These are phyloP conservation scores for Andrena dorsata DNA, from an alignment of 2,888 invertebrate genomes.

Conservation along the genomic window DNA sequence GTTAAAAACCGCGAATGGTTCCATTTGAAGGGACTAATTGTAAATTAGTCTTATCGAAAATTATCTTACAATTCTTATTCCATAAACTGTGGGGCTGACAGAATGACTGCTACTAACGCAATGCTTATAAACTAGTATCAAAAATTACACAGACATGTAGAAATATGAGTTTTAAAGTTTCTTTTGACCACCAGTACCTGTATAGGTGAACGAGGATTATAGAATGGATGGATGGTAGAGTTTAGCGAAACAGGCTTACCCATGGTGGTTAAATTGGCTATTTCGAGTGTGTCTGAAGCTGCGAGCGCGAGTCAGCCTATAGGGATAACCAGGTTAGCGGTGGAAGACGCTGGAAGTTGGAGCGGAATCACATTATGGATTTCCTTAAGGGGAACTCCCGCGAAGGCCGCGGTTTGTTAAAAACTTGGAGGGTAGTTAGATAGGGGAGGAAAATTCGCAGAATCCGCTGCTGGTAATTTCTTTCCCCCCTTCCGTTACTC, in stretches of 20 bases:
- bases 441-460: constrained; percentile 7
- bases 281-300: not conserved
- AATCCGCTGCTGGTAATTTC: constrained; percentile 41
- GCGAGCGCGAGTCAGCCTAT: not conserved
- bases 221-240: too few relatives aligned
- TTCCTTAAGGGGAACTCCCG: not conserved
- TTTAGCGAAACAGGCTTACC: not conserved
- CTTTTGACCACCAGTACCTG: too few relatives aligned
- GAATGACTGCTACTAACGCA: too few relatives aligned
- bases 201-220: too few relatives aligned
- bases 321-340: not conserved
- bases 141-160: too few relatives aligned
- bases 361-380: constrained; percentile 15
- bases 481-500: constrained; percentile 2
- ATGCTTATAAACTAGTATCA: too few relatives aligned
- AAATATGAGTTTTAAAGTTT: too few relatives aligned
- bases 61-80: too few relatives aligned
- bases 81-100: too few relatives aligned
- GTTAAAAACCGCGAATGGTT: too few relatives aligned
- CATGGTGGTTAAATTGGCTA: not conserved
- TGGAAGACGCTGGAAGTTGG: constrained; percentile 3
- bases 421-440: constrained; percentile 25
- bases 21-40: too few relatives aligned
- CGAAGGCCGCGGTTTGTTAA: constrained; percentile 23
- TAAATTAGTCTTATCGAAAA: too few relatives aligned